Conservation (phyloP, 2,888 invertebrate genomes). For the Smittia aterrima region DNA sequence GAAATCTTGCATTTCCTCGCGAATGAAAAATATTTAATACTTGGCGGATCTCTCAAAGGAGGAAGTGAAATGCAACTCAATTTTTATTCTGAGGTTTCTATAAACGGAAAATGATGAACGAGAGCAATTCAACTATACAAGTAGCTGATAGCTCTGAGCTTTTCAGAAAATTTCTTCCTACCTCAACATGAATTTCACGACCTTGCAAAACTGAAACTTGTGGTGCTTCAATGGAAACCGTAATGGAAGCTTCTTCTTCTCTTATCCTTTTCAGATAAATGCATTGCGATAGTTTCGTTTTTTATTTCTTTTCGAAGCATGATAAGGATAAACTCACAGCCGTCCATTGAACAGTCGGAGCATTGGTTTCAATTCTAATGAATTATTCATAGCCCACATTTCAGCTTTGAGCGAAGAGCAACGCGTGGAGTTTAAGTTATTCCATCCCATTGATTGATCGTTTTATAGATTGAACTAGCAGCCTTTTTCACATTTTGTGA, state of each 20-base stretch:
- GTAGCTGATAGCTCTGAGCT: too few relatives aligned
- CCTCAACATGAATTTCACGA: too few relatives aligned
- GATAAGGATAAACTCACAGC: neutral
- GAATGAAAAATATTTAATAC: too few relatives aligned
- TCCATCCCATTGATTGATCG: slow-evolving; percentile 14
- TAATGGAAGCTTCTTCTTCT: neutral
- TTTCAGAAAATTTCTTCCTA: too few relatives aligned
- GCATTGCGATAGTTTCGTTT: neutral
- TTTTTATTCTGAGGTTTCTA: too few relatives aligned
- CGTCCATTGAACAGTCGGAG: neutral
- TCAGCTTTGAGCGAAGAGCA: neutral
- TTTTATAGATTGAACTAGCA: neutral
- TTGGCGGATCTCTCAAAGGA: neutral
- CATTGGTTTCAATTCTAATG: neutral
- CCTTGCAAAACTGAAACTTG: neutral
- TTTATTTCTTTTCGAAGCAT: neutral
- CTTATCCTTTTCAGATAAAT: neutral
- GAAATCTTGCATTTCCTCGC: too few relatives aligned
- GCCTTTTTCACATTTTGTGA: neutral
- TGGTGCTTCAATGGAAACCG: neutral
- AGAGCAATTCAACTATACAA: too few relatives aligned
- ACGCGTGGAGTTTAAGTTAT: neutral
- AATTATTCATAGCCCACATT: slow-evolving; percentile 4
- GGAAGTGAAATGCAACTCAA: neutral
- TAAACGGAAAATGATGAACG: too few relatives aligned